A percentile compares a stretch with the other conserved stretches of the same genome.
These are phyloP conservation scores for Parnassius glacialis DNA, from an alignment of 2,888 invertebrate genomes.

Conservation along the genomic window DNA sequence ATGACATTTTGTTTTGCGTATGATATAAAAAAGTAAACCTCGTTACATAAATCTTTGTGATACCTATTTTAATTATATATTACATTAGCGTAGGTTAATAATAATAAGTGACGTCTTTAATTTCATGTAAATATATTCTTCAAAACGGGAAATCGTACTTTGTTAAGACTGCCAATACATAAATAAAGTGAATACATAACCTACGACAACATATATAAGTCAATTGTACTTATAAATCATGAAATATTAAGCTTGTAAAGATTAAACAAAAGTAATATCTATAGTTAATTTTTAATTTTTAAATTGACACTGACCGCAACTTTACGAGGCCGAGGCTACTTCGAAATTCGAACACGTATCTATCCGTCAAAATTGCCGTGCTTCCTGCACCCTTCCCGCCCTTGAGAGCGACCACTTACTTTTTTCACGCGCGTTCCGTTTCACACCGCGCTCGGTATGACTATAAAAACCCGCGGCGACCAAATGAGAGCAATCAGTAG, in stretches of 20 bases:
- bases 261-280: background rate
- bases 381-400: slow-evolving; percentile 78
- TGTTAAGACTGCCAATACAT: slow-evolving; percentile 25
- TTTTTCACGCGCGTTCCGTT: slow-evolving; percentile 69
- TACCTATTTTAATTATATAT: slow-evolving; percentile 14
- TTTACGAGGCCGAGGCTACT: slow-evolving; percentile 32
- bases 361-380: slow-evolving; percentile 58
- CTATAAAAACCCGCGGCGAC: slow-evolving; percentile 68
- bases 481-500: slow-evolving; percentile 76
- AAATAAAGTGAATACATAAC: slow-evolving; percentile 13
- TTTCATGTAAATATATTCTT: slow-evolving; percentile 34
- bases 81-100: slow-evolving; percentile 30
- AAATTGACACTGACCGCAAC: slow-evolving; percentile 26
- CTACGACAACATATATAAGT: slow-evolving; percentile 23
- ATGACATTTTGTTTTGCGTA: background rate
- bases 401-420: slow-evolving; percentile 74
- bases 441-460: slow-evolving; percentile 53
- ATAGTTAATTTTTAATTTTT: background rate
- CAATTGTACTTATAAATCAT: background rate
- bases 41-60: slow-evolving; percentile 15
- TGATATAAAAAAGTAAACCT: slow-evolving; percentile 15
- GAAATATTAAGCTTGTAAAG: background rate
- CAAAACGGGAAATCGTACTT: slow-evolving; percentile 32
- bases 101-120: slow-evolving; percentile 25
- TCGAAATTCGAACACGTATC: slow-evolving; percentile 49